phyloP scores from a whole-genome alignment of 30 jellyfish, hydroid and myxozoan genomes.

The Chrysaora quinquecirrha region DNA sequence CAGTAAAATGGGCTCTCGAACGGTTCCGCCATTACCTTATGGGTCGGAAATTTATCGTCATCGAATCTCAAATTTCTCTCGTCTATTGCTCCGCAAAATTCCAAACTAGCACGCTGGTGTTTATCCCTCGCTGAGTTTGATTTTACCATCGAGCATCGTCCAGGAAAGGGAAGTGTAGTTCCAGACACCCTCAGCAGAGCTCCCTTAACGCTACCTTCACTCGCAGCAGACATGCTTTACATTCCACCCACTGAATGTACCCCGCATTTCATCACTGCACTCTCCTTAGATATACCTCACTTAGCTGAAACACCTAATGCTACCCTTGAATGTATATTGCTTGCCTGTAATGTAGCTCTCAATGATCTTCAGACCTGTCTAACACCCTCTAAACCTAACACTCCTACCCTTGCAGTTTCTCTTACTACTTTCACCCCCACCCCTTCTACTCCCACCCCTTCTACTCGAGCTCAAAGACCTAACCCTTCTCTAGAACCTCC shows the following conservation, averaged over 20 bases:
- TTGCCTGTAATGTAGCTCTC: not conserved
- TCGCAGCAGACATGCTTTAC: not conserved
- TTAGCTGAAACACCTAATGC: not conserved
- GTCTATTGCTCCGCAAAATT: slow-evolving; percentile 33
- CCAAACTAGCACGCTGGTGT: slow-evolving; percentile 47
- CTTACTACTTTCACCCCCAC: too few relatives aligned
- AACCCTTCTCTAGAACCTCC: not conserved
- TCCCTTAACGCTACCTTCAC: slow-evolving; percentile 5
- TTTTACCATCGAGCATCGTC: slow-evolving; percentile 46
- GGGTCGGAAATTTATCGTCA: slow-evolving; percentile 27
- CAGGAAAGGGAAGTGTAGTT: slow-evolving; percentile 42
- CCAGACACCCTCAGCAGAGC: slow-evolving; percentile 54
- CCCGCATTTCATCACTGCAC: not conserved
- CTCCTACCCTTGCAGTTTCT: too few relatives aligned
- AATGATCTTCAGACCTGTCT: not conserved
- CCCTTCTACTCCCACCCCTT: too few relatives aligned
- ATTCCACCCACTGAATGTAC: slow-evolving; percentile 8
- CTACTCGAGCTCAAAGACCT: too few relatives aligned
- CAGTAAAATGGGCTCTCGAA: slow-evolving; percentile 48
- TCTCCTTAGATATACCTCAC: not conserved
- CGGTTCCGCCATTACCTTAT: slow-evolving; percentile 13
- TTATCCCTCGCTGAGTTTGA: slow-evolving; percentile 42
- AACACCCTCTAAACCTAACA: slow-evolving; percentile 11
- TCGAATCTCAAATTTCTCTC: slow-evolving; percentile 30
- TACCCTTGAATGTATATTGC: not conserved